Evolutionary conservation across 1,140 invertebrate genomes (phyloP), one percentile per base, ranked within the genome.

Genomic region (Antheraea mylitta): DNA sequence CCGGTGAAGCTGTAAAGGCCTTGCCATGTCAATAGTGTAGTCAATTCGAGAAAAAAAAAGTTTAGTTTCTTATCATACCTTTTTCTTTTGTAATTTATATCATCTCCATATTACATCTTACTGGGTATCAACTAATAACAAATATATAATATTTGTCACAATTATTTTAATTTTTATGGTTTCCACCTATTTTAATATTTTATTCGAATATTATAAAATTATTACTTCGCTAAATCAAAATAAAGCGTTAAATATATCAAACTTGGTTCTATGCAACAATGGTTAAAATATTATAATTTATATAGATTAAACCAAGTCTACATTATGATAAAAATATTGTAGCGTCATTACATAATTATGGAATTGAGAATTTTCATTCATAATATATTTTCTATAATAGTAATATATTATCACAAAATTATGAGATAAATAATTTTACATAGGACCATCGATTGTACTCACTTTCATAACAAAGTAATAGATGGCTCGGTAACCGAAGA

Each of bases 401-500:
- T 73, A 74, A 37, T 59, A 59, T 36, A 30, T 59, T 89, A 89
- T 89, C 89, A 91, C 86, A 89, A 83, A 72, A 65, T 65, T 18
- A 48, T 37, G 11, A 42, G 7, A 19, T 36, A 53, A n/a, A 58
- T 19, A 36, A n/a, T 6, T 66, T 66, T 92, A 96, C 94, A 96
- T 95, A 30, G 96, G 96, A 70, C 96, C 96, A 84, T 97, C 96
- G 82, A 98, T 97, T 67, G 94, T 92, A 93, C 97, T 98, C 58
- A 97, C 96, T 93, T 97, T 98, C 95, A 98, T 97, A 64, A 95
- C 95, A 92, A 95, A 97, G 90, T 98, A 98, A 90, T 98, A 98
- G 75, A 97, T 92, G 80, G 97, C 96, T 77, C 97, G 95, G 69
- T 94, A 94, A 67, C 97, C 93, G 61, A 97, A 94, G 58, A 96